These are phyloP conservation scores for Drosophila funebris DNA, from an alignment of 1,140 invertebrate species.

Conservation along the genomic window DNA sequence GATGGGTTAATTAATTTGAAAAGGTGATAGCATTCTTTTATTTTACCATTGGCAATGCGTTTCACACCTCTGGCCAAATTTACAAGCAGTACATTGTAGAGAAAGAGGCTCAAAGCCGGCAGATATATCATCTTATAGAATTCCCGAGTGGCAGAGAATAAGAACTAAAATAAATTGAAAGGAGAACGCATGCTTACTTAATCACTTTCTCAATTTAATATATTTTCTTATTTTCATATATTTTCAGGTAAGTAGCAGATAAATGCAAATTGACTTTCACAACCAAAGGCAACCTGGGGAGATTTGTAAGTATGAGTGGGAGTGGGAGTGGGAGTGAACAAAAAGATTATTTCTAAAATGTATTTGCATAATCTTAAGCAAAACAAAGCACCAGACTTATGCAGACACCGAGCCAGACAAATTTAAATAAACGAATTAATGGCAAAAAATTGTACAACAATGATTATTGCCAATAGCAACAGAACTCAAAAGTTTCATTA, in stretches of 20 bases:
- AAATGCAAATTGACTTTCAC: conserved; percentile 10
- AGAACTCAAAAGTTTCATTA: conserved; percentile 41
- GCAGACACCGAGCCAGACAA: conserved; percentile 16
- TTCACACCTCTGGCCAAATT: not conserved
- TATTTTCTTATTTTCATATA: not conserved
- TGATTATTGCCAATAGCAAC: conserved; percentile 63
- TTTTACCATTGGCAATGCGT: not conserved
- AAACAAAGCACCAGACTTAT: not conserved
- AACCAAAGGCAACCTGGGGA: not conserved
- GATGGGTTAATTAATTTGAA: not conserved
- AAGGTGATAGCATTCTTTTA: not conserved
- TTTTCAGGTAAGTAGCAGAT: conserved; percentile 58
- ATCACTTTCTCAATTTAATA: not conserved
- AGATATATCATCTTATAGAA: not conserved
- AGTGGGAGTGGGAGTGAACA: not conserved
- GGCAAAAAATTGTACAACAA: conserved; percentile 53
- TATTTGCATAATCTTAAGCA: conserved; percentile 52
- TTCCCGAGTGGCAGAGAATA: too few species aligned
- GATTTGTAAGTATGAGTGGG: conserved; percentile 34
- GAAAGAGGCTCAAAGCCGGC: not conserved
- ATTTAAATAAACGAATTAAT: conserved; percentile 77
- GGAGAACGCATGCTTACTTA: not conserved
- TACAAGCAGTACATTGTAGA: conserved; percentile 8
- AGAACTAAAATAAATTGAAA: not conserved
- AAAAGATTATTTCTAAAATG: conserved; percentile 5